Percentiles rank a stretch among this genome's conserved stretches.
phyloP scores from a whole-genome alignment of 2,797 vertebrate species.

The Rhinophrynus dorsalis region DNA sequence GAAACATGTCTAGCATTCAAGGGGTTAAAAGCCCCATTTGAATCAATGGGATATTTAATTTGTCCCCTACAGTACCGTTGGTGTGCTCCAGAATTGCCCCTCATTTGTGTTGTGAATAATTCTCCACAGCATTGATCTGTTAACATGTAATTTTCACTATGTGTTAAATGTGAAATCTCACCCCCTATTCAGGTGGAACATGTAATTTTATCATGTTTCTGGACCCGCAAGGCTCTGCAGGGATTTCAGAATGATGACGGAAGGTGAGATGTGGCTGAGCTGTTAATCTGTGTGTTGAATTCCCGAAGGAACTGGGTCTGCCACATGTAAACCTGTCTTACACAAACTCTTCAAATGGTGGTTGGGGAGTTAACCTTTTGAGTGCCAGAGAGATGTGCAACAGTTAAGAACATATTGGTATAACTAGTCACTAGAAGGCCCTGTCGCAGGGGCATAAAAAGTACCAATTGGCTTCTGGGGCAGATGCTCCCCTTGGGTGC shows the following conservation, averaged over 20 bases:
- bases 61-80: too few relatives aligned
- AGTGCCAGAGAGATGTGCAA: neutral
- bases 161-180: conserved; percentile 33
- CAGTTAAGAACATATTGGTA: too few relatives aligned
- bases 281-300: conserved; percentile 13
- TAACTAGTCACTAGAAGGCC: too few relatives aligned
- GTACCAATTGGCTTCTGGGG: too few relatives aligned
- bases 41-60: too few relatives aligned
- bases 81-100: too few relatives aligned
- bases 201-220: conserved; percentile 19
- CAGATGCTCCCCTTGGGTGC: too few relatives aligned
- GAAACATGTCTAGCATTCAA: too few relatives aligned
- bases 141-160: conserved; percentile 31
- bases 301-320: conserved; percentile 18
- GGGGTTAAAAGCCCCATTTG: too few relatives aligned
- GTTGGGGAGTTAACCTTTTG: neutral
- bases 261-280: conserved; percentile 22
- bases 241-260: conserved; percentile 6
- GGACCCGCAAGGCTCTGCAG: conserved; percentile 1
- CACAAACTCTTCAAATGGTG: neutral
- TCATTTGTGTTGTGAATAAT: too few relatives aligned
- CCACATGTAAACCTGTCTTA: conserved; percentile 28
- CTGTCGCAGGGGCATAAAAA: too few relatives aligned
- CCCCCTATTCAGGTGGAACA: conserved; percentile 22
- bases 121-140: too few relatives aligned